Evolutionary conservation across 2,113 vertebrate genomes (phyloP).

Genomic region (Anser brachyrhynchus): DNA sequence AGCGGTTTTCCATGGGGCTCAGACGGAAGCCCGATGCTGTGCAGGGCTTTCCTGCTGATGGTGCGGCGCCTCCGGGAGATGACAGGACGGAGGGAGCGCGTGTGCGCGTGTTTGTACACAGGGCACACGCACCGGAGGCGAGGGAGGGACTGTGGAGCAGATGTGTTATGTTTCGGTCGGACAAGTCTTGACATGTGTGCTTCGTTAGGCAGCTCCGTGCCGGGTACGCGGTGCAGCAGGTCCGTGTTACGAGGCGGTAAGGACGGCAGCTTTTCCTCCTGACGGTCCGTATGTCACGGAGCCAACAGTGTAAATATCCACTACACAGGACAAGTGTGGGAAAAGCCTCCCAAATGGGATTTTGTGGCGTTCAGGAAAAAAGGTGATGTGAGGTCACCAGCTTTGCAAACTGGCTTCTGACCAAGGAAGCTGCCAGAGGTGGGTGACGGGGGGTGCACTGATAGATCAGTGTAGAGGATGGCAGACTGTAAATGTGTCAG

Average conservation of each 20-base stretch:
- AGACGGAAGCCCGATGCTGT: not conserved
- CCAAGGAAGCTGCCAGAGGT: not conserved
- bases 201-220: not conserved
- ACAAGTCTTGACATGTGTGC: conserved; percentile 62
- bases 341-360: not conserved
- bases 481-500: not conserved
- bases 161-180: conserved; percentile 29
- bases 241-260: not conserved
- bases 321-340: not conserved
- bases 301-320: not conserved
- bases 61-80: conserved; percentile 33
- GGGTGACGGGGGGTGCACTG: not conserved
- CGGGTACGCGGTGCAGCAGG: not conserved
- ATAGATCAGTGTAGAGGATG: not conserved
- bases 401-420: not conserved
- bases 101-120: not conserved
- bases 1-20: conserved; percentile 27
- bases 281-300: not conserved
- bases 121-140: not conserved
- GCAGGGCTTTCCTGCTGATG: conserved; percentile 31
- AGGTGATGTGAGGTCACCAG: not conserved
- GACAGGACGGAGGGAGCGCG: not conserved
- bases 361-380: not conserved
- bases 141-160: conserved; percentile 38
- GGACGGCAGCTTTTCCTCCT: not conserved